Percentiles rank a stretch among this genome's conserved stretches.
These are phyloP conservation scores for Odontothrips loti DNA, from an alignment of 2,888 invertebrate species.

Conservation along the genomic window DNA sequence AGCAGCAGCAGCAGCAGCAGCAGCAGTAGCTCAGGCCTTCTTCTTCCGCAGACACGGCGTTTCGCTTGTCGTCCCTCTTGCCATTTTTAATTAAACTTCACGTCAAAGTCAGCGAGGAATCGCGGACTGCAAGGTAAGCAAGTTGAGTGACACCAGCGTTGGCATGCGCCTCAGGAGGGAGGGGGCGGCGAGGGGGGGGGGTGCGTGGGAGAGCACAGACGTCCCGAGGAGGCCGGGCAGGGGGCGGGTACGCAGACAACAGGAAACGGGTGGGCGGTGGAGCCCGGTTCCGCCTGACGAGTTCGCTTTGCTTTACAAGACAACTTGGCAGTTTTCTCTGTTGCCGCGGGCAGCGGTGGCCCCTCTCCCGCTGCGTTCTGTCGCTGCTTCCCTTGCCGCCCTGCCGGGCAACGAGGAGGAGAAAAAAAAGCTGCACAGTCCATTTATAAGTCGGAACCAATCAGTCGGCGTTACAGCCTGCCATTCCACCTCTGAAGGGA, in stretches of 20 bases:
- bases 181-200: background rate
- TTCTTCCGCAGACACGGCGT: background rate
- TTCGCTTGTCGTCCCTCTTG: background rate
- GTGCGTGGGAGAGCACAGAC: background rate
- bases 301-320: background rate
- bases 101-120: conserved; percentile 5
- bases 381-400: background rate
- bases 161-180: too few species aligned
- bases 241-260: background rate
- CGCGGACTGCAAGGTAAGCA: conserved; percentile 22
- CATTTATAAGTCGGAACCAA: background rate
- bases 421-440: background rate
- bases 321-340: too few species aligned
- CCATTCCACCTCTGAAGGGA: too few species aligned
- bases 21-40: too few species aligned
- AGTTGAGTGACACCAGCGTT: conserved; percentile 1
- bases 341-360: too few species aligned
- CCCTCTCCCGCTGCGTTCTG: too few species aligned
- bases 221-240: background rate
- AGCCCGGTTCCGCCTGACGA: background rate
- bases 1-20: too few species aligned
- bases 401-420: background rate
- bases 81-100: conserved; percentile 20
- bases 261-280: background rate
- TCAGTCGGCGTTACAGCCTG: background rate